Evolutionary conservation across 2,797 vertebrate genomes (phyloP).

Genomic region (Coracias cyanogaster): DNA sequence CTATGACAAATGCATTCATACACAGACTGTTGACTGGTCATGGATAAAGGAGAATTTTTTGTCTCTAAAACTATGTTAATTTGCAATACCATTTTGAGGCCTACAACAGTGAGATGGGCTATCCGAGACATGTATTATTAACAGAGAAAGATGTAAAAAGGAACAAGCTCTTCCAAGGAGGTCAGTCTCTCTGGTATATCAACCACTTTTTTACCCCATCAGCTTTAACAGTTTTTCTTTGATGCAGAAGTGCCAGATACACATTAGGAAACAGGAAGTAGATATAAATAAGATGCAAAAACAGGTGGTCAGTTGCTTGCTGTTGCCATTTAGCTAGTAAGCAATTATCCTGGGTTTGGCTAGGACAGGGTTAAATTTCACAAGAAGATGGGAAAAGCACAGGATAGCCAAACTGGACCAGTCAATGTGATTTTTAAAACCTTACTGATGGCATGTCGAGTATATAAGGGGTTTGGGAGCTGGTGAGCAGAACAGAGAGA

Average conservation of each 20-base stretch:
- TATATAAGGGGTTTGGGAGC: background rate
- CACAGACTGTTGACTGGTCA: background rate
- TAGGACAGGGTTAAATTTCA: background rate
- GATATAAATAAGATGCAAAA: background rate
- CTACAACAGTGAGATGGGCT: background rate
- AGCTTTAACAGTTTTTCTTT: background rate
- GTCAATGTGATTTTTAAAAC: background rate
- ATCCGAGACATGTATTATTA: background rate
- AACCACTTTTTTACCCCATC: background rate
- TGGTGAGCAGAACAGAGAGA: no score
- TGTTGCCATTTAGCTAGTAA: background rate
- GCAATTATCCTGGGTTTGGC: background rate
- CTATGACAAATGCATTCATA: background rate
- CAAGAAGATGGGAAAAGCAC: background rate
- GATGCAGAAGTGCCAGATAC: background rate
- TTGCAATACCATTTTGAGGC: background rate
- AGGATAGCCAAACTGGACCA: background rate
- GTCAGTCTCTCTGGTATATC: background rate
- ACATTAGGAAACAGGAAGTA: background rate
- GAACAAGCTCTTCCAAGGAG: background rate
- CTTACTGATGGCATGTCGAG: background rate
- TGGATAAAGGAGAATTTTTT: background rate
- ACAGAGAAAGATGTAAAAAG: background rate
- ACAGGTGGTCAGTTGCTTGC: background rate
- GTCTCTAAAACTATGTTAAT: background rate